Evolutionary conservation across 2,888 invertebrate genomes (phyloP).

Genomic region (Hermaeophaga mercurialis): DNA sequence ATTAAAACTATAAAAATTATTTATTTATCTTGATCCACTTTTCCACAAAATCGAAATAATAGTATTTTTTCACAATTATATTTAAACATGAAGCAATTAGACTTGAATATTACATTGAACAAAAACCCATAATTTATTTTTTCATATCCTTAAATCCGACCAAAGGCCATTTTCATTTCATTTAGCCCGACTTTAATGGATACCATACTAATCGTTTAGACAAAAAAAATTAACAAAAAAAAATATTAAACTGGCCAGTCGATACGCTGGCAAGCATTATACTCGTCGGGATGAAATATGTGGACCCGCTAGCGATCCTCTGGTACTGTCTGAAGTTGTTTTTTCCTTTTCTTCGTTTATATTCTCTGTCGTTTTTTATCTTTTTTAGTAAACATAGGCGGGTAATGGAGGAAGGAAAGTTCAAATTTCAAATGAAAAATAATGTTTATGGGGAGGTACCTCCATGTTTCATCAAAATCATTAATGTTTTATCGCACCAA

Average conservation of each 20-base stretch:
- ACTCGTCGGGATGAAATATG: conserved; percentile 41
- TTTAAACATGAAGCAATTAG: too few relatives aligned
- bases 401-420: not conserved
- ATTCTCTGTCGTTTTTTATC: conserved; percentile 8
- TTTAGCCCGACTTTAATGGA: conserved; percentile 36
- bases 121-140: not conserved
- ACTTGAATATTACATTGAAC: not conserved
- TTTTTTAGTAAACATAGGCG: conserved; percentile 4
- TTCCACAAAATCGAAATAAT: too few relatives aligned
- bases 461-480: too few relatives aligned
- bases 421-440: too few relatives aligned
- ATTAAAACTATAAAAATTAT: too few relatives aligned
- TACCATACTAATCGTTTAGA: conserved; percentile 39
- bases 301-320: conserved; percentile 30
- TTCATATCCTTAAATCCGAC: not conserved
- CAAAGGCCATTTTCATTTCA: conserved; percentile 34
- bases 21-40: too few relatives aligned
- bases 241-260: conserved; percentile 41
- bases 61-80: too few relatives aligned
- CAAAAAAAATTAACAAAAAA: conserved; percentile 37
- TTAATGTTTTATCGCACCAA: too few relatives aligned
- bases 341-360: conserved; percentile 11
- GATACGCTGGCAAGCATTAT: conserved; percentile 40
- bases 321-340: conserved; percentile 6
- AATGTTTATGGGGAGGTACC: too few relatives aligned